Conservation (phyloP, 2,888 invertebrate genomes). For the Thera britannica region DNA sequence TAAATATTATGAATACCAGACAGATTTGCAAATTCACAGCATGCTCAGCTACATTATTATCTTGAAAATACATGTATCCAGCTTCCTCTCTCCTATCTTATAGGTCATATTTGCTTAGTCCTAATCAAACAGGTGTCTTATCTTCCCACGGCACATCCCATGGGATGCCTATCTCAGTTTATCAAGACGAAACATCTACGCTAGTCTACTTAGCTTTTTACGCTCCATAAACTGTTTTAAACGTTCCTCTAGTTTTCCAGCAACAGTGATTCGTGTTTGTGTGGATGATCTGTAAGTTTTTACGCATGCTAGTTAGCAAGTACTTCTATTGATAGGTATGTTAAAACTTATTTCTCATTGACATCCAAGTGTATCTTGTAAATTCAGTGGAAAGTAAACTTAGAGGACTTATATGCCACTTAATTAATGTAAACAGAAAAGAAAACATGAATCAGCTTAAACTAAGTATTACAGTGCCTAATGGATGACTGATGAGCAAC, state of each 20-base stretch:
- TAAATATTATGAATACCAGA: background rate
- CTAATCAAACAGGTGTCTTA: constrained; percentile 38
- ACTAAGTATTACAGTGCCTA: no score
- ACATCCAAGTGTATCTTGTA: background rate
- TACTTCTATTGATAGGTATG: background rate
- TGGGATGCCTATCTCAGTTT: constrained; percentile 36
- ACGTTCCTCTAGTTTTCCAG: constrained; percentile 21
- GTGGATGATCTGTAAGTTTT: constrained; percentile 29
- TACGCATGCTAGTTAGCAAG: background rate
- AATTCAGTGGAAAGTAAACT: background rate
- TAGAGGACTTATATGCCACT: background rate
- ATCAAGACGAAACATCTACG: constrained; percentile 23
- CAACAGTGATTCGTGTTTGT: constrained; percentile 24
- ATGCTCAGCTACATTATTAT: background rate
- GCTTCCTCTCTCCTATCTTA: constrained; percentile 17
- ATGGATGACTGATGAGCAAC: no score
- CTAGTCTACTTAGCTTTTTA: constrained; percentile 28
- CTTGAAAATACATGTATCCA: background rate
- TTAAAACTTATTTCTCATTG: background rate
- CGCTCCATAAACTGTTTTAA: constrained; percentile 32
- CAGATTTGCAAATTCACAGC: background rate
- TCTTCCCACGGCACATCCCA: constrained; percentile 33
- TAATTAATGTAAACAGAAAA: background rate
- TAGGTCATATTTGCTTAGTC: constrained; percentile 34
- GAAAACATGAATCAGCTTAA: background rate